Evolutionary conservation across 2,797 vertebrate species (phyloP).

Genomic region (Pangasius krempfi): DNA sequence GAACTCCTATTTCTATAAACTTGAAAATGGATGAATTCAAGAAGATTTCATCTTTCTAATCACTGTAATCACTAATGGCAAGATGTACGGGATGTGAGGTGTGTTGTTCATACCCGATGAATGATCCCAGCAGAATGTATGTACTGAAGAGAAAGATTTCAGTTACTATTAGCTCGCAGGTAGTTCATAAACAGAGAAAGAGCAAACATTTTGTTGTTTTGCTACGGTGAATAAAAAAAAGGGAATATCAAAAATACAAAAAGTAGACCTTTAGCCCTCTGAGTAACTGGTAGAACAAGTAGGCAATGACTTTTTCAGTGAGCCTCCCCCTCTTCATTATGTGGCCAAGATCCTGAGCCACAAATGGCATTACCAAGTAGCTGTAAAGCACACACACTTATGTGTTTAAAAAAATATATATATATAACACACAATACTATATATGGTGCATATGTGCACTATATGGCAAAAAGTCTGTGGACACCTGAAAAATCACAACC

Average conservation of each 20-base stretch:
- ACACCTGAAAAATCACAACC: background rate
- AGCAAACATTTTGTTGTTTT: background rate
- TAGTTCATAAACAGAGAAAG: background rate
- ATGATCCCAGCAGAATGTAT: constrained; percentile 85
- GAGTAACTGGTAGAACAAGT: constrained; percentile 82
- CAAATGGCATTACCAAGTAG: constrained; percentile 83
- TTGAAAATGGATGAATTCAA: background rate
- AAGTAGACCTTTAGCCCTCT: constrained; percentile 76
- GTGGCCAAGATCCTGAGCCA: constrained; percentile 78
- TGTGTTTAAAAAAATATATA: no score
- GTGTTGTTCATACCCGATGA: constrained; percentile 77
- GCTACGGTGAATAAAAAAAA: background rate
- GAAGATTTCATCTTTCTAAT: background rate
- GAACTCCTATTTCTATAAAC: background rate
- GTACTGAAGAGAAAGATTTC: constrained; percentile 70
- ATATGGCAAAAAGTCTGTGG: background rate
- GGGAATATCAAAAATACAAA: background rate
- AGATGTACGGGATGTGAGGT: background rate
- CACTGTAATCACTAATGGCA: no score
- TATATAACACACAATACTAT: no score
- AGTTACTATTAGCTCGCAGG: background rate
- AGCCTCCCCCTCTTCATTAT: constrained; percentile 79
- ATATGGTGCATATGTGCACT: background rate
- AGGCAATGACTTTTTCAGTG: constrained; percentile 71
- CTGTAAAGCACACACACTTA: constrained; percentile 56